phyloP scores from a whole-genome alignment of 2,888 invertebrate genomes.

The Antitype chi region DNA sequence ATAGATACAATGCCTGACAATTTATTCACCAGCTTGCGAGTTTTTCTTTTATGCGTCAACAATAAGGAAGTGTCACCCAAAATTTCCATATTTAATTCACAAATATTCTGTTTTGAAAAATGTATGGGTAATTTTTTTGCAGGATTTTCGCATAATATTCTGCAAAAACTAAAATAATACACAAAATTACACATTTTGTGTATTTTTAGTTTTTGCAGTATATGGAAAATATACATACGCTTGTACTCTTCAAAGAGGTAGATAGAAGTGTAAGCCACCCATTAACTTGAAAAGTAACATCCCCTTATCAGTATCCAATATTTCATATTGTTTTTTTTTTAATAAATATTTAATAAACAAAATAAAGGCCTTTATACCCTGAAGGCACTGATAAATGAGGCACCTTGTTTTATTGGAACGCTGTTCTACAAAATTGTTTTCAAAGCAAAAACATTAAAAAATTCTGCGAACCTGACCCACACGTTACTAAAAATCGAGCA shows the following conservation, averaged over 20 bases:
- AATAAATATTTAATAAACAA: background rate
- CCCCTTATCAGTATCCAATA: background rate
- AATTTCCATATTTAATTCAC: background rate
- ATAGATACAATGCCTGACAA: too few relatives aligned
- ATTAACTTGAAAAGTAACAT: background rate
- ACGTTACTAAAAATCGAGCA: background rate
- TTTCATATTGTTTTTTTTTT: background rate
- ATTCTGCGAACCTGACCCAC: background rate
- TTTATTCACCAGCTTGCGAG: too few relatives aligned
- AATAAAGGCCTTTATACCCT: background rate
- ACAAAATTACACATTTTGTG: too few relatives aligned
- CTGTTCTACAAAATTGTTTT: background rate
- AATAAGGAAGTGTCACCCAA: conserved; percentile 1
- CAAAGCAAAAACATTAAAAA: background rate
- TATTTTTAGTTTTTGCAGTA: too few relatives aligned
- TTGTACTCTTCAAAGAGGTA: too few relatives aligned
- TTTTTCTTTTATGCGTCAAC: background rate
- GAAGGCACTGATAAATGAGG: background rate
- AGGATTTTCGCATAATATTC: conserved; percentile 9
- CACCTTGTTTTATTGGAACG: background rate
- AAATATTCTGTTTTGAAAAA: conserved; percentile 2
- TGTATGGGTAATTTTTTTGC: background rate
- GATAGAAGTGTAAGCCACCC: background rate
- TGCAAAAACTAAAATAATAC: background rate
- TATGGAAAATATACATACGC: too few relatives aligned